Percentiles rank a stretch among this genome's conserved stretches.
Conservation (phyloP, 2,888 invertebrate species). For the Hypolimnas misippus region DNA sequence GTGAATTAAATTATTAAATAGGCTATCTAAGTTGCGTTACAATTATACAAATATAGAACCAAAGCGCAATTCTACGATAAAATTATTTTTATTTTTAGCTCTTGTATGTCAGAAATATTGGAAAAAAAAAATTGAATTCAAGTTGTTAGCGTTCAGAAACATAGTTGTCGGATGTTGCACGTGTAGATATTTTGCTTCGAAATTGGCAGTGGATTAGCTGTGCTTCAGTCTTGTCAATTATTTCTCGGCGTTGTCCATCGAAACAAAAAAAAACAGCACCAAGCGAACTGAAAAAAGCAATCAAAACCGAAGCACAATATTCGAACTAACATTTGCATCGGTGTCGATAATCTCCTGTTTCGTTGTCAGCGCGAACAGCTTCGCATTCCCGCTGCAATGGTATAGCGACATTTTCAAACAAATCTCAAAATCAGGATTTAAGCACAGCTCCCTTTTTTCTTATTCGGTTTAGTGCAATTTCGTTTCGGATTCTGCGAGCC, state of each 20-base stretch:
- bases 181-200: not conserved
- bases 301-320: slow-evolving; percentile 11
- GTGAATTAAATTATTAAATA: too few species aligned
- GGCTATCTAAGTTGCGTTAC: too few species aligned
- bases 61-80: too few species aligned
- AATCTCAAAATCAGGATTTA: slow-evolving; percentile 19
- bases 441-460: slow-evolving; percentile 12
- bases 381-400: slow-evolving; percentile 1
- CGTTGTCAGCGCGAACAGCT: slow-evolving; percentile 6
- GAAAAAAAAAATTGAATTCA: too few species aligned
- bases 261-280: slow-evolving; percentile 2
- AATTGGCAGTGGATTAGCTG: not conserved
- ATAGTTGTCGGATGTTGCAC: not conserved
- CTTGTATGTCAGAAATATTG: too few species aligned
- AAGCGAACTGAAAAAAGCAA: slow-evolving; percentile 12
- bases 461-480: slow-evolving; percentile 29
- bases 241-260: slow-evolving; percentile 5
- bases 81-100: too few species aligned
- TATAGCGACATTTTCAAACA: slow-evolving; percentile 1
- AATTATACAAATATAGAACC: too few species aligned
- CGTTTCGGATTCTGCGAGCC: slow-evolving; percentile 26
- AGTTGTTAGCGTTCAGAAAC: slow-evolving; percentile 1
- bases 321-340: slow-evolving; percentile 7
- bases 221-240: not conserved
- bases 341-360: slow-evolving; percentile 9